Evolutionary conservation across 92 coral and sea anemone species (phyloP), one percentile per base, ranked within the genome.

Genomic region (Virgularia gustaviana): DNA sequence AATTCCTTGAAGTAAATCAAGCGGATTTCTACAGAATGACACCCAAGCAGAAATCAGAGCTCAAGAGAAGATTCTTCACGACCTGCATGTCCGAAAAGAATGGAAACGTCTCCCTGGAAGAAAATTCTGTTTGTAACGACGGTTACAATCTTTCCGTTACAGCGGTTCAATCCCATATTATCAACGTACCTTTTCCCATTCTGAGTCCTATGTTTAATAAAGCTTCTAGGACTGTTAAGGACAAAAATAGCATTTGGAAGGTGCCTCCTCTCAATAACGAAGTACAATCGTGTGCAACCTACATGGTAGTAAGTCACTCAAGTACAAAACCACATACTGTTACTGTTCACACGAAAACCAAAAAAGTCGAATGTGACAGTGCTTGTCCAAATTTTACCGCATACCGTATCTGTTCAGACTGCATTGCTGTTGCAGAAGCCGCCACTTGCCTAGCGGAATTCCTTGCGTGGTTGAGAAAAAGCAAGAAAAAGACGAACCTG

Each of bases 321-420:
- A 70, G 52, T 31, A 60, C 76, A 5, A 51, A 36, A 1, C 76
- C 76, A 32, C 76, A 70, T 27, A 70, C 18, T 25, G 76, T 70
- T 13, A 70, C 53, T n/a, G 2, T 70, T 5, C 8, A 23, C 1
- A 32, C 45, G 1, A 63, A 63, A 9, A 36, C 42, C 32, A 43
- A 35, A 9, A 42, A 49, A 32, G n/a, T 70, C 16, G 28, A 30
- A 2, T 70, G 76, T 20, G 76, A 70, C 20, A 70, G 33, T 16
- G 30, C n/a, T 0, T 70, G 62, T 18, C 44, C 57, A 16, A 49
- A 70, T 31, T 31, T 47, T 49, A 15, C 63, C 1, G 76, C 76
- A 9, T 70, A 70, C 16, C 12, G 43, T 27, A 47, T 70, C 5
- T 70, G 76, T 32, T 47, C 76, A 6, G 61, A 70, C 56, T 49